Conservation (phyloP, 2,888 invertebrate species). For the Neoascia interrupta region DNA sequence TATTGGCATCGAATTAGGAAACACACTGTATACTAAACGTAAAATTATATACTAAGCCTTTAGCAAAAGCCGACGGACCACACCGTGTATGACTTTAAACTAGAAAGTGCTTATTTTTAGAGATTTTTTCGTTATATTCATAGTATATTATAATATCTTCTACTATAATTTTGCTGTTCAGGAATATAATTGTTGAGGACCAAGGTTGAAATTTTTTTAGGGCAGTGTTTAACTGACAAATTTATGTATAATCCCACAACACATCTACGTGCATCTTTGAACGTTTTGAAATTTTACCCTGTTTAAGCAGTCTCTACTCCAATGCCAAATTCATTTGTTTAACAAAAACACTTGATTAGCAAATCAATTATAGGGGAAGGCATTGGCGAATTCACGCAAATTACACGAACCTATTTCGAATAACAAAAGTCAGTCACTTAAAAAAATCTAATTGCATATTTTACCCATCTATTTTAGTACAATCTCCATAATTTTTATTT, state of each 20-base stretch:
- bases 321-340: constrained; percentile 51
- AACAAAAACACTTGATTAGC: constrained; percentile 41
- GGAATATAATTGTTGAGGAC: too few relatives aligned
- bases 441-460: constrained; percentile 57
- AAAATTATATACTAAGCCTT: too few relatives aligned
- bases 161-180: too few relatives aligned
- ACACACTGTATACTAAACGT: too few relatives aligned
- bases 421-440: constrained; percentile 23
- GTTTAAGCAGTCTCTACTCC: neutral
- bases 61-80: too few relatives aligned
- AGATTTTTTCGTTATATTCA: too few relatives aligned
- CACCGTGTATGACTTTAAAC: too few relatives aligned
- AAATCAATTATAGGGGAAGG: constrained; percentile 49
- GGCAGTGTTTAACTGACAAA: too few relatives aligned
- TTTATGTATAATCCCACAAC: constrained; percentile 53
- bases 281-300: neutral
- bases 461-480: constrained; percentile 20
- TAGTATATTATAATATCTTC: too few relatives aligned
- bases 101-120: too few relatives aligned
- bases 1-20: too few relatives aligned
- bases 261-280: neutral
- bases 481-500: constrained; percentile 10
- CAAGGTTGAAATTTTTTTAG: too few relatives aligned
- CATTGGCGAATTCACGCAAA: constrained; percentile 15
- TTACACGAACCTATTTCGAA: constrained; percentile 17